These are phyloP conservation scores for Stegostoma tigrinum DNA, from an alignment of 2,113 vertebrate genomes.

Conservation along the genomic window DNA sequence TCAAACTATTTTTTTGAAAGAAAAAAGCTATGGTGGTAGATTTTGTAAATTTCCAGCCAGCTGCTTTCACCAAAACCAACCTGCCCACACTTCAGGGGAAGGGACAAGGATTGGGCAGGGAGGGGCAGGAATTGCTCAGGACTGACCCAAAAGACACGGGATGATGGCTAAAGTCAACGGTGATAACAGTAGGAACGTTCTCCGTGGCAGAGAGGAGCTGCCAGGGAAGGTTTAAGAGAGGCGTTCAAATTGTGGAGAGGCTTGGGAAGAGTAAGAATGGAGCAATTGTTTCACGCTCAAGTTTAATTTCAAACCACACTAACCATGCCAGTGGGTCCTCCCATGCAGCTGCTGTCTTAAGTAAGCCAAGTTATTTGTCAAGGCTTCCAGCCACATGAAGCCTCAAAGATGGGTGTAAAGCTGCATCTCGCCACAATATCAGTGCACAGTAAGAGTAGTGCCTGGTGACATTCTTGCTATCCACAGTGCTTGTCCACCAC, in stretches of 20 bases:
- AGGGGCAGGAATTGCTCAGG: neutral
- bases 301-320: conserved; percentile 7
- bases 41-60: neutral
- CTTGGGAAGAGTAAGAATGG: neutral
- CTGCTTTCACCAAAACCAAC: neutral
- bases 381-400: neutral
- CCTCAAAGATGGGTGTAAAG: neutral
- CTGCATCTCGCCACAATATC: neutral
- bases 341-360: neutral
- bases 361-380: neutral
- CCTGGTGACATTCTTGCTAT: neutral
- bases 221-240: neutral
- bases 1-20: neutral
- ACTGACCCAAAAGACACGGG: neutral
- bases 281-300: neutral
- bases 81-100: neutral
- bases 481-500: neutral
- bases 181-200: neutral
- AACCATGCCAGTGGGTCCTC: neutral
- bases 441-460: neutral
- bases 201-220: neutral
- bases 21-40: neutral
- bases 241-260: neutral
- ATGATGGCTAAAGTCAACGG: neutral
- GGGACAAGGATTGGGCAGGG: neutral